Evolutionary conservation across 2,888 invertebrate genomes (phyloP).

Genomic region (Auanema freiburgensis): DNA sequence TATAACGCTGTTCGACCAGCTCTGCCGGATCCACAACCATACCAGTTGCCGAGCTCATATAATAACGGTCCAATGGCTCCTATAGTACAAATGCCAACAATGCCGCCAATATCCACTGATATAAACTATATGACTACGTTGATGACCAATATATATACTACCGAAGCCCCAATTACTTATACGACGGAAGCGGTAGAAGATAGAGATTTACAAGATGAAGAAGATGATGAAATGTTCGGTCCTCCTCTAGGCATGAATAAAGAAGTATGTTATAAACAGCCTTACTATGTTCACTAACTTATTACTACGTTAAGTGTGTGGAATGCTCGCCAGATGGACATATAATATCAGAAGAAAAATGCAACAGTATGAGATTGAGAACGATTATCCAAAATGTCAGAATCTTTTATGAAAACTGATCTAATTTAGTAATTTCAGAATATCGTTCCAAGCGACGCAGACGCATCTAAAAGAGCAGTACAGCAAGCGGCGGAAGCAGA

Average conservation of each 20-base stretch:
- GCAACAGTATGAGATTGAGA: constrained; percentile 53
- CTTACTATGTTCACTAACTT: neutral
- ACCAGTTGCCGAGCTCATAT: neutral
- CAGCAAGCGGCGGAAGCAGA: constrained; percentile 56
- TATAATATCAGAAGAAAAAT: constrained; percentile 49
- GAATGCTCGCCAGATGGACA: constrained; percentile 5
- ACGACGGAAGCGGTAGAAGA: neutral
- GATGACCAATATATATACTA: neutral
- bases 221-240: constrained; percentile 25
- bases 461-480: constrained; percentile 56
- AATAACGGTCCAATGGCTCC: constrained; percentile 8
- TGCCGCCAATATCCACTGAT: too few species aligned
- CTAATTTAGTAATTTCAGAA: constrained; percentile 29
- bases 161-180: neutral
- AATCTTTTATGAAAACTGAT: neutral
- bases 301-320: constrained; percentile 11
- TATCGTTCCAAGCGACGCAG: constrained; percentile 50
- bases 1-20: neutral
- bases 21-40: neutral
- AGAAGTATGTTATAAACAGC: constrained; percentile 10
- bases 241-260: constrained; percentile 17
- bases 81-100: neutral
- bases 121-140: too few species aligned
- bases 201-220: constrained; percentile 7
- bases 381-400: constrained; percentile 53